Percentiles rank a stretch among this genome's conserved stretches.
These are phyloP conservation scores for Pangasius macronema DNA, from an alignment of 2,797 vertebrate genomes.

Conservation along the genomic window DNA sequence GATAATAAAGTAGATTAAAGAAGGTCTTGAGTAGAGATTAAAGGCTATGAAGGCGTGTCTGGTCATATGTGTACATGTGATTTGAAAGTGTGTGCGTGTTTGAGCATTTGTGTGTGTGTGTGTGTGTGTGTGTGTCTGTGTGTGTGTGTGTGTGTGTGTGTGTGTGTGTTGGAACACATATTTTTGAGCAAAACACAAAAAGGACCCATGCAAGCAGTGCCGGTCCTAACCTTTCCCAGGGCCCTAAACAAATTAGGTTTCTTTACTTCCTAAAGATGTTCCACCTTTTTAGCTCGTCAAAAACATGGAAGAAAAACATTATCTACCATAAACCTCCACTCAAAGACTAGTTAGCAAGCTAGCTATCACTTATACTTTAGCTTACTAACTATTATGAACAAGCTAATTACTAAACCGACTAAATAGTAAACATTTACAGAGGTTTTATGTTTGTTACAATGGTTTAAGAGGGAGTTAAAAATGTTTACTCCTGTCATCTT, in stretches of 20 bases:
- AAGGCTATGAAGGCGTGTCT: background rate
- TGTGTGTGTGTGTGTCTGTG: background rate
- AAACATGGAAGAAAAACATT: background rate
- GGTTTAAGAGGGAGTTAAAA: background rate
- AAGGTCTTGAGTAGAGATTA: background rate
- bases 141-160: constrained; percentile 17
- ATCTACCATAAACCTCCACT: background rate
- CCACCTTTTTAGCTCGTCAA: background rate
- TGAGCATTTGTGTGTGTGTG: background rate
- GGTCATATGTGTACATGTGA: background rate
- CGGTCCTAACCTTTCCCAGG: constrained; percentile 15
- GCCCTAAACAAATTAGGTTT: background rate
- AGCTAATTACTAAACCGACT: background rate
- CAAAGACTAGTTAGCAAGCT: background rate
- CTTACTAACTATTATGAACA: background rate
- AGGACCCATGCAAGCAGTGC: constrained; percentile 28
- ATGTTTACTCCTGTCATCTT: background rate
- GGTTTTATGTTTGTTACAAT: background rate
- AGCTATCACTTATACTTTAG: background rate
- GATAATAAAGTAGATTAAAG: background rate
- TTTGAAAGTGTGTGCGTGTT: background rate
- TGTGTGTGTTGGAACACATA: background rate
- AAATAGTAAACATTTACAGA: background rate
- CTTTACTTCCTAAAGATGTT: background rate
- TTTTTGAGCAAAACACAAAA: constrained; percentile 16